Base-by-base conservation (phyloP, 2,797 vertebrate genomes). In the Chaenodraco wilsoni region DNA sequence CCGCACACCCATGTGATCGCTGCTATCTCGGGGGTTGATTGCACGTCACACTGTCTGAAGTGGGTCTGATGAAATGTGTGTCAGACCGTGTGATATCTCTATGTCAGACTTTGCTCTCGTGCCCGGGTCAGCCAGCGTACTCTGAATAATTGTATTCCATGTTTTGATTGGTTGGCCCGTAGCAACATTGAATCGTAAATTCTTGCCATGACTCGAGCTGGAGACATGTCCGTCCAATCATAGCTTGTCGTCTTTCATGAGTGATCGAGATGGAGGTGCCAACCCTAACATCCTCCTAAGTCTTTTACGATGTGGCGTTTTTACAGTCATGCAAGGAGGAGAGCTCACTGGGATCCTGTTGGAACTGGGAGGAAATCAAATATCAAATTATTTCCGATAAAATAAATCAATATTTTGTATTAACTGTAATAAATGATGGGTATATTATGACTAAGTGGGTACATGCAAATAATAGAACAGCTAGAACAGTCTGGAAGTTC, bases 11-110 rank as follows among this genome's bases (percentile, higher is more conserved):
- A 12, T 8, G 9, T 33, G 17, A 37, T 61, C 59, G 41, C 65
- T 50, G 54, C 60, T 43, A 21, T 58, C 62, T 52, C 33, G 50
- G 62, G 45, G 46, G 56, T 62, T 67, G 49, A 68, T 44, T 59
- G 11, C 37, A 37, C 15, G 64, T 56, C 64, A 57, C 27, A 16
- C 75, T 27, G 65, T 37, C 16, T 14, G n/a, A 69, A 23, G 31
- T 6, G 7, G 13, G 43, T 48, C 46, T 14, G 54, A 44, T 65
- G 55, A 68, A 72, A 79, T 57, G 40, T 54, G 66, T 79, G 69
- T 65, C 55, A 72, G 56, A 4, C 46, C 41, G 37, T 5, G 15
- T 5, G 16, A 19, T 44, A 37, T 58, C 46, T 27, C n/a, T 33
- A 6, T 41, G 59, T 63, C 16, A 17, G 65, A 45, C 59, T 54